Conservation (phyloP, 2,888 invertebrate genomes). For the Drosophila cyrtoloma region DNA sequence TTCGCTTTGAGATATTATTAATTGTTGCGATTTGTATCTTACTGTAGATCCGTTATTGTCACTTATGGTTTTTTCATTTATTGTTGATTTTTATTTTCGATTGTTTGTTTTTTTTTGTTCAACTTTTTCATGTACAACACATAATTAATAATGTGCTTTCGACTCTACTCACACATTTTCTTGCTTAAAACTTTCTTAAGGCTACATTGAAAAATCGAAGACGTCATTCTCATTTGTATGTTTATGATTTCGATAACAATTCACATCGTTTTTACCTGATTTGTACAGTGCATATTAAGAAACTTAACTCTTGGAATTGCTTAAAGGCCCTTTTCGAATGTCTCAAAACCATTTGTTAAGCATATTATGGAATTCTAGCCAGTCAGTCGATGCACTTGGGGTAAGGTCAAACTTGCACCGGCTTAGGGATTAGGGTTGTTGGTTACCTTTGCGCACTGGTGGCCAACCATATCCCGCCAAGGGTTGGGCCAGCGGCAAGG, state of each 20-base stretch:
- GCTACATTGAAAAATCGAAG: not conserved
- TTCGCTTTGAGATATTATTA: not conserved
- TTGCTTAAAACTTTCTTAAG: not conserved
- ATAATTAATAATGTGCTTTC: not conserved
- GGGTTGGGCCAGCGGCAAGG: conserved; percentile 27
- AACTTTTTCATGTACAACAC: not conserved
- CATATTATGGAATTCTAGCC: conserved; percentile 11
- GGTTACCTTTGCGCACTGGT: conserved; percentile 11
- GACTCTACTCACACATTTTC: not conserved
- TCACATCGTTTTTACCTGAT: not conserved
- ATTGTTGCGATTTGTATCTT: not conserved
- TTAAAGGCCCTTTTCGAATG: not conserved
- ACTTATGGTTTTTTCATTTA: too few relatives aligned
- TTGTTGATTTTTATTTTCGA: not conserved
- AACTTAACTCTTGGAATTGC: conserved; percentile 1
- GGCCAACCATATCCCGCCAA: conserved; percentile 16
- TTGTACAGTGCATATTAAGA: not conserved
- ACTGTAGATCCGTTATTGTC: not conserved
- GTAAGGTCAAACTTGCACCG: conserved; percentile 21
- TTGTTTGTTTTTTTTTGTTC: not conserved
- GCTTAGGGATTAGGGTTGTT: conserved; percentile 12
- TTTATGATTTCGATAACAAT: not conserved
- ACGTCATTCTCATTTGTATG: not conserved
- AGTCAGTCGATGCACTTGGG: not conserved
- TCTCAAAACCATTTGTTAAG: conserved; percentile 20